Evolutionary conservation across 2,113 vertebrate genomes (phyloP), one percentile per base, ranked within the genome.

Genomic region (Pterocles orientalis): DNA sequence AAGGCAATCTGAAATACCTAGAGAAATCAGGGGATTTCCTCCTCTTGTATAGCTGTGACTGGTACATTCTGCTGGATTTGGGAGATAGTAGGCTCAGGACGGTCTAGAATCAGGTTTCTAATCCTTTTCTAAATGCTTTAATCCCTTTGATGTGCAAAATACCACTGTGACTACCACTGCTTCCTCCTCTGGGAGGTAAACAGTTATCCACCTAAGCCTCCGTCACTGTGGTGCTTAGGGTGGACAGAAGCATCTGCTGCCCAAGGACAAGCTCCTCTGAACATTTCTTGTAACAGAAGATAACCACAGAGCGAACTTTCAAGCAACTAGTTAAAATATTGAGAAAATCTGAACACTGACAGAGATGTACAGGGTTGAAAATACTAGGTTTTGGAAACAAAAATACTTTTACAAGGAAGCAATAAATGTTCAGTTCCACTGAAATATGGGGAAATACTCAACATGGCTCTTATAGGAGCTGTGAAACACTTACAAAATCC

Each of bases 121-220:
- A 91, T 95, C 65, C 94, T 94, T 60, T 89, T 20, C 65, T 86
- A 84, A 94, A 2, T 89, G 48, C 48, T 82, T 71, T 94, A 92
- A 84, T 95, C 77, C 81, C 86, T 95, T 94, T 95, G 95, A 95
- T 91, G 84, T 96, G 77, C 69, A 95, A 78, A 95, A 91, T 92
- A 41, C 33, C 8, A 12, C 57, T 57, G 20, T 71, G 39, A 58
- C 60, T 94, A 64, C 33, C 17, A 51, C 26, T 68, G 51, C 26
- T 78, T 91, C 20, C 18, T 91, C 89, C 81, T 89, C 65, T 92
- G 86, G 89, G 93, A 84, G 20, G 13, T 60, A 72, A 87, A 68
- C 19, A 10, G 16, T 87, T 94, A 89, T 95, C 57, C 86, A 71
- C 57, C 28, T 68, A 94, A 92, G 31, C 89, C 2, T 6, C 68